phyloP scores from a whole-genome alignment of 2,888 invertebrate species.

The Mesoligia furuncula region DNA sequence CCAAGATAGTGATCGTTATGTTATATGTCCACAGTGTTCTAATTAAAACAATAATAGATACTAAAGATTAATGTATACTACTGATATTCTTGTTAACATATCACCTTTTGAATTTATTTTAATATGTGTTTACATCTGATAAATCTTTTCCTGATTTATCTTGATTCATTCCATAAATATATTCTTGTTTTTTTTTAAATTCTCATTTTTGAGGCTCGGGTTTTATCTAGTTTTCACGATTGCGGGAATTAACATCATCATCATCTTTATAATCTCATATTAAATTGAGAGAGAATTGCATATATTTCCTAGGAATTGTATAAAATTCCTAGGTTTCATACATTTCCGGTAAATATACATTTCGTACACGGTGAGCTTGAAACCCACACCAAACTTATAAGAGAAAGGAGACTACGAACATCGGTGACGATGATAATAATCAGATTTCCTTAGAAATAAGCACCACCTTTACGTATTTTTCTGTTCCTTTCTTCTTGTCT shows the following conservation, averaged over 20 bases:
- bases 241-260: neutral
- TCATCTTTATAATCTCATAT: no score
- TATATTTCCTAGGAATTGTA: no score
- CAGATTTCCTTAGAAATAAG: neutral
- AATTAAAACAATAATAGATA: conserved; percentile 21
- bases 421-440: neutral
- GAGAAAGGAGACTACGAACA: neutral
- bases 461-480: no score
- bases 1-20: conserved; percentile 24
- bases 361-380: neutral
- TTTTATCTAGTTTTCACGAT: no score
- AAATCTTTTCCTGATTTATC: neutral
- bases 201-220: neutral
- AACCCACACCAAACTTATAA: no score
- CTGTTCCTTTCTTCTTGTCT: no score
- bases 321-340: no score
- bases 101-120: conserved; percentile 16
- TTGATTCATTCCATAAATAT: neutral
- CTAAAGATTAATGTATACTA: neutral
- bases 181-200: neutral
- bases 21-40: neutral
- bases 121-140: neutral
- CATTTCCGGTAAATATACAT: no score
- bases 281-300: no score
- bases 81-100: conserved; percentile 26